Base-by-base conservation (phyloP, 1,140 invertebrate species). In the Triops longicaudatus region DNA sequence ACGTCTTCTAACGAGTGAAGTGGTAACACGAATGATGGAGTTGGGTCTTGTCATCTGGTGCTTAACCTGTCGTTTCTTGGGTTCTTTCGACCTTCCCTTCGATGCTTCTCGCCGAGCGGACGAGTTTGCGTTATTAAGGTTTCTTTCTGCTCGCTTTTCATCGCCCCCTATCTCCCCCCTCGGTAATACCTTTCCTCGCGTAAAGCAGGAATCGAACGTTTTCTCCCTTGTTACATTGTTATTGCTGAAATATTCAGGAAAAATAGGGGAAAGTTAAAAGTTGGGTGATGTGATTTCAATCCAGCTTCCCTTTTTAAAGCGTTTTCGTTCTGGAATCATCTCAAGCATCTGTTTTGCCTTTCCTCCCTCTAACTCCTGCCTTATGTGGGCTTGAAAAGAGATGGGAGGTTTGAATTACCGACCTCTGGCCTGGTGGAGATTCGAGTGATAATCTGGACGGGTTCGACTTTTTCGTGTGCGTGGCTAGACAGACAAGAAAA, bases 31-130 rank as follows among this genome's bases (percentile, higher is more conserved):
- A 14, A 63, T 63, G 50, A 63, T 63, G 50, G 50, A 63, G 50
- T 63, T 63, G 50, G 17, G 50, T 63, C 50, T 63, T 63, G 50
- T 63, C 50, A n/a, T 63, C 50, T 63, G 50, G 50, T 63, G 50
- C 50, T 63, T 22, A 63, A 63, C 50, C 50, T 63, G 50, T 63
- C 50, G 3, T 63, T 63, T 63, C 50, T 0, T 1, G 22, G 50
- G 50, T 10, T 63, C 14, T 17, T 63, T 63, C 50, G 43, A n/a
- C 43, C 17, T 44, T 44, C 50, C 50, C 17, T 22, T 14, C 22
- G 10, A n/a, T 63, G 50, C 50, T 63, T 63, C 22, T 10, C 50
- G 50, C n/a, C 11, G 43, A 44, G 5, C 43, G 6, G 11, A 2
- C 43, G 43, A 44, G 43, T 63, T 63, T 63, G 50, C 50, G 50